Conservation (phyloP, 2,888 invertebrate genomes). For the Ormyrus rosae region DNA sequence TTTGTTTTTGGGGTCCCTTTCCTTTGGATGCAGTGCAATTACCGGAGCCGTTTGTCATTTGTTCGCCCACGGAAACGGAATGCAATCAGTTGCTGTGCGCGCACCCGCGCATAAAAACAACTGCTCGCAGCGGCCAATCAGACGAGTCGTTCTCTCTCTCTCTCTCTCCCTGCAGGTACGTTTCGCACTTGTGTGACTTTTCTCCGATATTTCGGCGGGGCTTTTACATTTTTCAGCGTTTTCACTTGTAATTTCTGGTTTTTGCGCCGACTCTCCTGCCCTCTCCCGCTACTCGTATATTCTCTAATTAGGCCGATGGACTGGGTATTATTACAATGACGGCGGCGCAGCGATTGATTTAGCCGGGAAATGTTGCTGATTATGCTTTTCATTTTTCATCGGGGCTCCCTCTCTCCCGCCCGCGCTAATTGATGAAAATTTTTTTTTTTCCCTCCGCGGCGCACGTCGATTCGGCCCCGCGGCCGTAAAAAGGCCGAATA, state of each 20-base stretch:
- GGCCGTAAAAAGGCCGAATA: too few relatives aligned
- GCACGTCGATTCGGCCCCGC: too few relatives aligned
- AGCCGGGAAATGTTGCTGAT: conserved; percentile 8
- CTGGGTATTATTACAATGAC: conserved; percentile 21
- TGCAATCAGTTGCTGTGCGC: conserved; percentile 63
- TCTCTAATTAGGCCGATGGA: conserved; percentile 47
- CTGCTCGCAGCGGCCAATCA: conserved; percentile 60
- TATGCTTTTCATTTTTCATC: conserved; percentile 20
- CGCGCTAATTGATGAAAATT: not conserved
- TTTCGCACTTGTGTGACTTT: conserved; percentile 14
- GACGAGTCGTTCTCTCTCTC: conserved; percentile 33
- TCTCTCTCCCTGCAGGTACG: not conserved
- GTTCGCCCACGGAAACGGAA: conserved; percentile 65
- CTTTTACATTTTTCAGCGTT: conserved; percentile 41
- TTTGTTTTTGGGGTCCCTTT: conserved; percentile 51
- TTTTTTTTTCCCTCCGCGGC: too few relatives aligned
- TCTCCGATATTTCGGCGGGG: conserved; percentile 35
- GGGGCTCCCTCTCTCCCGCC: not conserved
- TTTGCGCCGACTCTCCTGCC: not conserved
- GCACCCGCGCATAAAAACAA: conserved; percentile 57
- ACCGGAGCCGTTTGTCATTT: conserved; percentile 67
- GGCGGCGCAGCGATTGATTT: conserved; percentile 7
- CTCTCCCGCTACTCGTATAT: not conserved
- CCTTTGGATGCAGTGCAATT: conserved; percentile 54
- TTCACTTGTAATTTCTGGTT: conserved; percentile 39